A percentile compares a stretch with the other conserved stretches of the same genome.
Conservation (phyloP, 2,888 invertebrate species). For the Clistopyga incitator region DNA sequence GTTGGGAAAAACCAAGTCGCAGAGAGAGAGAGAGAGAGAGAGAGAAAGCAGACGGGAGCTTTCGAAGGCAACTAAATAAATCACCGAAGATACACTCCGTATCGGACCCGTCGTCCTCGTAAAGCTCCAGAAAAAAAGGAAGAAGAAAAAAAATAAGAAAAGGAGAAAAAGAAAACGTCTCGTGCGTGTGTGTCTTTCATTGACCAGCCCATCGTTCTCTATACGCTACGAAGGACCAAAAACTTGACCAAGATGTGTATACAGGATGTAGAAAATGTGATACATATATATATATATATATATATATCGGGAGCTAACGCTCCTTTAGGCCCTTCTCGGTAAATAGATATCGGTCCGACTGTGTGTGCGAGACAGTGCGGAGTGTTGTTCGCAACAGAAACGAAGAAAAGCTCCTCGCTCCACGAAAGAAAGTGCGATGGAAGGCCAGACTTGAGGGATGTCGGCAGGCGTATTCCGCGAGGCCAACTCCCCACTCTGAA, state of each 20-base stretch:
- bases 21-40: slow-evolving; percentile 3
- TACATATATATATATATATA: slow-evolving; percentile 19
- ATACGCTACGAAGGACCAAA: slow-evolving; percentile 20
- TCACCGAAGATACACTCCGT: slow-evolving; percentile 67
- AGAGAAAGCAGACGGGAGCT: slow-evolving; percentile 29
- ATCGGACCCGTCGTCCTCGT: slow-evolving; percentile 39
- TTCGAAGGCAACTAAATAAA: slow-evolving; percentile 67
- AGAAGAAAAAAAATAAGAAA: too few species aligned
- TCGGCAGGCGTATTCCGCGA: slow-evolving; percentile 50
- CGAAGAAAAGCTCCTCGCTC: slow-evolving; percentile 20
- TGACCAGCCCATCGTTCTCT: slow-evolving; percentile 12
- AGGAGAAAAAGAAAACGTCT: slow-evolving; percentile 11
- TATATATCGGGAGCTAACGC: too few species aligned
- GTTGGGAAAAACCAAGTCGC: not conserved
- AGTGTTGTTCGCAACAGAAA: slow-evolving; percentile 32
- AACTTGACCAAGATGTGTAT: slow-evolving; percentile 11
- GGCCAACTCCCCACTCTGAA: slow-evolving; percentile 53
- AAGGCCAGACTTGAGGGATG: slow-evolving; percentile 38
- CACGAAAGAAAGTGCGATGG: slow-evolving; percentile 38
- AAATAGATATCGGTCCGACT: slow-evolving; percentile 51
- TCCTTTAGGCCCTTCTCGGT: slow-evolving; percentile 22
- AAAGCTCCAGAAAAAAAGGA: slow-evolving; percentile 34
- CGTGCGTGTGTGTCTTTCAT: slow-evolving; percentile 47
- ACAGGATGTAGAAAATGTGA: slow-evolving; percentile 6
- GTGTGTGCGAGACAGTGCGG: slow-evolving; percentile 25